Conservation (phyloP, 2,797 vertebrate genomes). For the Tokudaia muenninki region DNA sequence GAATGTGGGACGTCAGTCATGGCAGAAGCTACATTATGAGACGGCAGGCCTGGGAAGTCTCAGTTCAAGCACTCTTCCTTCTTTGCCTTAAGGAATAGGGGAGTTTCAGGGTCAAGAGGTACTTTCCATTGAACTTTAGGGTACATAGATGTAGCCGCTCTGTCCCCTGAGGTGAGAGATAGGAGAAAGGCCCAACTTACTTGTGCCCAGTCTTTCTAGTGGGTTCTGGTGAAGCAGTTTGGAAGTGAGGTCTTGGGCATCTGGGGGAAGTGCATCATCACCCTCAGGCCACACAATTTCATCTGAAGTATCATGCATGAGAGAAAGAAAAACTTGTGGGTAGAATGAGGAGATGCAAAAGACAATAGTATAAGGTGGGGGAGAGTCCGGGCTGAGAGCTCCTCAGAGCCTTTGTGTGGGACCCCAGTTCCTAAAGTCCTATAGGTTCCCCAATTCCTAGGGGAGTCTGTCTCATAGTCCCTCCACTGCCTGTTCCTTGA, state of each 20-base stretch:
- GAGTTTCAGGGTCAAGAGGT: neutral
- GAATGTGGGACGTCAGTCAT: neutral
- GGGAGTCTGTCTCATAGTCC: neutral
- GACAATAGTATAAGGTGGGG: neutral
- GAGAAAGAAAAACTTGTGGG: neutral
- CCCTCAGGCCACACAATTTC: constrained; percentile 98
- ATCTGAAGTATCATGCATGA: constrained; percentile 87
- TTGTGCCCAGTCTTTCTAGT: constrained; percentile 96
- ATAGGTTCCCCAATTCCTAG: neutral
- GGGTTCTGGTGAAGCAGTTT: constrained; percentile 96
- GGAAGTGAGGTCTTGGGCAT: constrained; percentile 96
- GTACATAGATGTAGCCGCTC: neutral
- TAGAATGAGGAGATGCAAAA: neutral
- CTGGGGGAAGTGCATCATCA: constrained; percentile 95
- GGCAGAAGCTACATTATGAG: neutral
- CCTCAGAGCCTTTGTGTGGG: neutral
- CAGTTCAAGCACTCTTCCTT: neutral
- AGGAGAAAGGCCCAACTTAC: constrained; percentile 83
- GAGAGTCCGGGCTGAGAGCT: neutral
- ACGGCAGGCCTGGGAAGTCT: neutral
- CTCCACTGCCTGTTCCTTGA: neutral
- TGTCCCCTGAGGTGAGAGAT: neutral
- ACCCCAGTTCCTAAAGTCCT: neutral
- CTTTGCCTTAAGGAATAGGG: neutral
- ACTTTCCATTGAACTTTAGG: neutral